Base-by-base conservation (phyloP, 2,797 vertebrate genomes). In the Hippopotamyrus pictus region DNA sequence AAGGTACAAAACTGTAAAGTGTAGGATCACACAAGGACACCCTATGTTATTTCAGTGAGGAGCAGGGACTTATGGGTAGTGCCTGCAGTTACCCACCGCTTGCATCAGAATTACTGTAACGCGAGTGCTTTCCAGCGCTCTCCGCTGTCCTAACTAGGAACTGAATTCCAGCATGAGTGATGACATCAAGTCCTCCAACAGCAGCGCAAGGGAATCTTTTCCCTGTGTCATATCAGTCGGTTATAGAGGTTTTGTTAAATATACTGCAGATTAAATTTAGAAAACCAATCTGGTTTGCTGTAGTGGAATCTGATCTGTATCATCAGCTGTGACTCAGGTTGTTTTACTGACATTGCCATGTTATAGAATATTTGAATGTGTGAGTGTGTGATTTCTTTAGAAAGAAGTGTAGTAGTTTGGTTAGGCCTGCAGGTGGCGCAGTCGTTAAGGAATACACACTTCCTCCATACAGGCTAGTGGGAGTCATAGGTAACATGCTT, bases 1-100 rank as follows among this genome's bases (percentile, higher is more conserved):
- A 48, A 85, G 44, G 11, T 46, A 51, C 83, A 48, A 44, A 85
- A 48, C 48, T 48, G 7, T 48, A 29, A 53, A 33, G 50, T 53
- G 11, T 5, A 9, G 46, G 50, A 54, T 51, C 69, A 17, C 73
- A 37, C 41, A 69, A 76, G 59, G 41, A 62, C 17, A 48, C 46
- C 69, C 73, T 46, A 37, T 44, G 37, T 79, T 92, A 93, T 93
- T 92, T 93, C 94, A 93, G 90, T 89, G 91, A 53, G n/a, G 59
- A 69, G 29, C 33, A 3, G 88, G 87, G 48, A 29, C 25, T 88
- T 53, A 46, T 90, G 79, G 59, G 83, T 54, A 86, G 50, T 11
- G 51, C 14, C 83, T 88, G 88, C 79, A 69, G 92, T 93, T 92
- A 62, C 89, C 86, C 88, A 82, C 65, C 82, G 12, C 8, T 93